phyloP scores from a whole-genome alignment of 2,888 invertebrate species.

The Cephus runcator region DNA sequence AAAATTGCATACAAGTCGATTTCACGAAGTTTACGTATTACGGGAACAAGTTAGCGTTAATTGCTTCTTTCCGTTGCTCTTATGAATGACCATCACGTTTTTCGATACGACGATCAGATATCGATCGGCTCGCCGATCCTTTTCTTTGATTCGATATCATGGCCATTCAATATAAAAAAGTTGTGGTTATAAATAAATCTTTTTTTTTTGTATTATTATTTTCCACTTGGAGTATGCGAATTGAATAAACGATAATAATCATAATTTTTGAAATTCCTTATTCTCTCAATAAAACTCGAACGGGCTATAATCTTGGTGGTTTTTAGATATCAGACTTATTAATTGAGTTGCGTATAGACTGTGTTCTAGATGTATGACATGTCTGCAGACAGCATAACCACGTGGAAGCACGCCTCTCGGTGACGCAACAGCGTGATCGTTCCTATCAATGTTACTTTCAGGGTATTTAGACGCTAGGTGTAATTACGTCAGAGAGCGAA shows the following conservation, averaged over 20 bases:
- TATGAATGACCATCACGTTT: background rate
- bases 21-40: background rate
- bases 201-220: too few relatives aligned
- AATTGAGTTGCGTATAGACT: background rate
- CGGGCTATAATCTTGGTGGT: background rate
- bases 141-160: background rate
- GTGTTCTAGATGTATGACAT: background rate
- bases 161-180: background rate
- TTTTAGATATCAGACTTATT: background rate
- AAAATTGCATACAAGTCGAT: background rate
- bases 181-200: background rate
- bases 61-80: background rate
- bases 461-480: constrained; percentile 28
- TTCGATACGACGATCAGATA: background rate
- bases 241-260: background rate
- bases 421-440: constrained; percentile 44
- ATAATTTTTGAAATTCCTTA: too few relatives aligned
- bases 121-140: background rate
- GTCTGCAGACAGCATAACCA: background rate
- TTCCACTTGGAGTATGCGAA: background rate
- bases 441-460: constrained; percentile 30
- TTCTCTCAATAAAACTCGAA: background rate
- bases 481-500: background rate
- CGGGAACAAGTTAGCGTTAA: too few relatives aligned
- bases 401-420: constrained; percentile 31